phyloP scores from a whole-genome alignment of 2,113 vertebrate species.

The Sinocyclocheilus maitianheensis region DNA sequence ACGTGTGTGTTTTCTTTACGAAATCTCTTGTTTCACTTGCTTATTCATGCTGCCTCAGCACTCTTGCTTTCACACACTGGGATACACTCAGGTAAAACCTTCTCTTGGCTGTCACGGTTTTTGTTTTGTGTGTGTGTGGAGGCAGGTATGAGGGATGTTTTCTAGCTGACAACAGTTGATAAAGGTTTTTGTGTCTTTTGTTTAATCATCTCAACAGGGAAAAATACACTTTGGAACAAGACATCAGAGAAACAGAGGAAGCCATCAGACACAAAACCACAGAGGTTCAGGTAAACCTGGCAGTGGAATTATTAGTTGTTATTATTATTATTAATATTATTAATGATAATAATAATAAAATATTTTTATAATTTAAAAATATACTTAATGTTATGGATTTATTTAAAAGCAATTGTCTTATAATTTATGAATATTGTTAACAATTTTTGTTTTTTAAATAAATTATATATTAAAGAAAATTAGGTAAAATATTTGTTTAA shows the following conservation, averaged over 20 bases:
- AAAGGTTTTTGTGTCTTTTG: slow-evolving; percentile 19
- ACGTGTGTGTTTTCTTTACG: slow-evolving; percentile 66
- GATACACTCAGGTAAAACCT: slow-evolving; percentile 71
- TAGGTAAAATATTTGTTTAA: no score
- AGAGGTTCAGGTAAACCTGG: slow-evolving; percentile 88
- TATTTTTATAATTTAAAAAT: background rate
- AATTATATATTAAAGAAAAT: no score
- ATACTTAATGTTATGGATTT: no score
- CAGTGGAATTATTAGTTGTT: background rate
- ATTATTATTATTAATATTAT: background rate
- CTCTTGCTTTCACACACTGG: slow-evolving; percentile 75
- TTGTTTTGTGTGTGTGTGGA: slow-evolving; percentile 43
- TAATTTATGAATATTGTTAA: no score
- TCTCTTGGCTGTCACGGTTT: slow-evolving; percentile 33
- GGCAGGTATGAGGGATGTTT: background rate
- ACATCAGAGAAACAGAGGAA: slow-evolving; percentile 94
- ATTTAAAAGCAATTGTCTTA: no score
- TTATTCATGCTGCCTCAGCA: slow-evolving; percentile 75
- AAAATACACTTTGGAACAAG: slow-evolving; percentile 92
- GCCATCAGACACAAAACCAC: slow-evolving; percentile 89
- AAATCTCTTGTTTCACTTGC: slow-evolving; percentile 68
- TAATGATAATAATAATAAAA: background rate
- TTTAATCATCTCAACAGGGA: slow-evolving; percentile 76
- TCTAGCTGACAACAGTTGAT: background rate
- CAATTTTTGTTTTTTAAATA: no score